Evolutionary conservation across 2,888 invertebrate genomes (phyloP), one percentile per base, ranked within the genome.

Genomic region (Diaphora mendica): DNA sequence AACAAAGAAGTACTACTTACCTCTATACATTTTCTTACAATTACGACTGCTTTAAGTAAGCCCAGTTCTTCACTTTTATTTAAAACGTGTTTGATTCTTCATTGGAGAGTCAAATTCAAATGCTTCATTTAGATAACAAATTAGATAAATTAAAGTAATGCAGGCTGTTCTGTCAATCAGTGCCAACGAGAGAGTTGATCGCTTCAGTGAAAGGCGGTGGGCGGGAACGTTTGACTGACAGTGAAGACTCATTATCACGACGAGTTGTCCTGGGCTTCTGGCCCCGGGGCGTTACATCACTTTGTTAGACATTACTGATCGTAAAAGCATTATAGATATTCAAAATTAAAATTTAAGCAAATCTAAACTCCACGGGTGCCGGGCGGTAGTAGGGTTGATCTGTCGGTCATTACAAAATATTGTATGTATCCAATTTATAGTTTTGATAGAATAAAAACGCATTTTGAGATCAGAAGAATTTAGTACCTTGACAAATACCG

Each of bases 171-270:
- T 73, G 87, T 87, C 88, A 87, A 77, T 82, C 79, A 83, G 79
- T 77, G 78, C 55, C 77, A 81, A 77, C 74, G 79, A 71, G 75
- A 74, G 71, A 74, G 81, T 80, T 77, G 81, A 83, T 76, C 79
- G 80, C 71, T 76, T 84, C 77, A 77, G 75, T 75, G 23, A 59
- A 70, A 70, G 72, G 79, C 73, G 62, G 48, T 68, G 87, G 90
- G 89, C 86, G 87, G 86, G 70, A 23, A 79, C 71, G 74, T 62
- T 74, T 69, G 85, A 69, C 86, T 90, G 94, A 93, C 93, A 88
- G 83, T 92, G 93, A 93, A 87, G 89, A 89, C 91, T 94, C 94
- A 92, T 94, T 94, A 94, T 88, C 79, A 86, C 82, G 62, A 72
- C 83, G 84, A 85, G 55, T 64, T 65, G 59, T 75, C 73, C 75